These are phyloP conservation scores for Anthophora plumipes DNA, from an alignment of 2,888 invertebrate species.

Conservation along the genomic window DNA sequence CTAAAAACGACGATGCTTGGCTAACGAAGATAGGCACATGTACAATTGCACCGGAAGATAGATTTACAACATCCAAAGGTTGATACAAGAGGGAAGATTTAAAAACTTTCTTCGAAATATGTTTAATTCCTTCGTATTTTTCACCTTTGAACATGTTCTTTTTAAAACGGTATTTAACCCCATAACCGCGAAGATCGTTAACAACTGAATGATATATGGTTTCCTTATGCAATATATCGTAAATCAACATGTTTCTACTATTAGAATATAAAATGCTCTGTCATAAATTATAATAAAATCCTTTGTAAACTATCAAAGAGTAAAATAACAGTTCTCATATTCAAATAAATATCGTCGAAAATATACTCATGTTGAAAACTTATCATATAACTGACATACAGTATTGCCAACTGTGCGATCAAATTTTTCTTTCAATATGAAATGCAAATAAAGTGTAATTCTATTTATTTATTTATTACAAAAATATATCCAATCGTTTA, in stretches of 20 bases:
- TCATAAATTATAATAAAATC: constrained; percentile 38
- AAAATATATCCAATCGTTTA: background rate
- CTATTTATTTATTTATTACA: background rate
- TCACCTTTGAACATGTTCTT: constrained; percentile 86
- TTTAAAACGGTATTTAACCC: constrained; percentile 90
- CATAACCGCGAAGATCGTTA: constrained; percentile 89
- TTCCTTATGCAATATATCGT: constrained; percentile 86
- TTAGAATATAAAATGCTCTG: background rate
- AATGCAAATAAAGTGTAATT: background rate
- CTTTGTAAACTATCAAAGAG: background rate
- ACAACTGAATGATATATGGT: constrained; percentile 87
- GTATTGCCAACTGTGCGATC: constrained; percentile 26
- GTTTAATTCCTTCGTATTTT: constrained; percentile 75
- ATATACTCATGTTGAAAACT: constrained; percentile 7
- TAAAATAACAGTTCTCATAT: constrained; percentile 29
- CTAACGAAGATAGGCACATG: constrained; percentile 90
- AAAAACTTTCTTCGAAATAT: constrained; percentile 84
- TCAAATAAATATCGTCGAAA: constrained; percentile 29
- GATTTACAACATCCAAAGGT: constrained; percentile 86
- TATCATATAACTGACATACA: constrained; percentile 41
- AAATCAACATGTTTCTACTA: constrained; percentile 85
- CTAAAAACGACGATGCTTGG: constrained; percentile 89
- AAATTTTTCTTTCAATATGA: background rate
- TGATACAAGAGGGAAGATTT: constrained; percentile 86
- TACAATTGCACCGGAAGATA: constrained; percentile 89